These are phyloP conservation scores for Mesochorus sp. DNA, from an alignment of 2,888 invertebrate species.

Conservation along the genomic window DNA sequence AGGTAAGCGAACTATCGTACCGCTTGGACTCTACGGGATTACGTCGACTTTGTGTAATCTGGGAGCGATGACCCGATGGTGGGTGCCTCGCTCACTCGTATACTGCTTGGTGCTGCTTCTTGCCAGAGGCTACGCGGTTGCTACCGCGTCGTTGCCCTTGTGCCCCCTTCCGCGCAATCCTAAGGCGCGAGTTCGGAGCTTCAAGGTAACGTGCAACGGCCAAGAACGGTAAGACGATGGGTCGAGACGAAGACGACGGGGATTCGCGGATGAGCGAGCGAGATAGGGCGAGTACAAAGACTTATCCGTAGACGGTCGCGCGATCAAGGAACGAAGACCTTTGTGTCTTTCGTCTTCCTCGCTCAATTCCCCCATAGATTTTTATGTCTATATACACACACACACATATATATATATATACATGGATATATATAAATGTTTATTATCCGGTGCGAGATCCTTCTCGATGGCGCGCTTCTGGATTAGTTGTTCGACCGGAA, in stretches of 20 bases:
- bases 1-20: constrained; percentile 54
- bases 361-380: background rate
- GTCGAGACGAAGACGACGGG: background rate
- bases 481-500: constrained; percentile 51
- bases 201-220: constrained; percentile 61
- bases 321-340: constrained; percentile 33
- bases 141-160: constrained; percentile 56
- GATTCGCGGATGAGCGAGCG: constrained; percentile 16
- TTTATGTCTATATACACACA: background rate
- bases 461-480: constrained; percentile 30
- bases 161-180: constrained; percentile 49
- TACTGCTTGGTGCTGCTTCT: constrained; percentile 19
- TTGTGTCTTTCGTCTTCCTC: constrained; percentile 25
- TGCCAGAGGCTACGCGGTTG: constrained; percentile 12
- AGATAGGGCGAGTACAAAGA: constrained; percentile 26
- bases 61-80: constrained; percentile 70
- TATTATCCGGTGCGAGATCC: constrained; percentile 28
- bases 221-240: constrained; percentile 47
- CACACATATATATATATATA: background rate
- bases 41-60: constrained; percentile 69
- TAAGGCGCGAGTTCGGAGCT: constrained; percentile 54
- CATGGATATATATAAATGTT: background rate
- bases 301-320: constrained; percentile 47
- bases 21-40: constrained; percentile 65
- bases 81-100: constrained; percentile 42